Base-by-base conservation (phyloP, 2,113 vertebrate genomes). In the Eubucco bourcierii region DNA sequence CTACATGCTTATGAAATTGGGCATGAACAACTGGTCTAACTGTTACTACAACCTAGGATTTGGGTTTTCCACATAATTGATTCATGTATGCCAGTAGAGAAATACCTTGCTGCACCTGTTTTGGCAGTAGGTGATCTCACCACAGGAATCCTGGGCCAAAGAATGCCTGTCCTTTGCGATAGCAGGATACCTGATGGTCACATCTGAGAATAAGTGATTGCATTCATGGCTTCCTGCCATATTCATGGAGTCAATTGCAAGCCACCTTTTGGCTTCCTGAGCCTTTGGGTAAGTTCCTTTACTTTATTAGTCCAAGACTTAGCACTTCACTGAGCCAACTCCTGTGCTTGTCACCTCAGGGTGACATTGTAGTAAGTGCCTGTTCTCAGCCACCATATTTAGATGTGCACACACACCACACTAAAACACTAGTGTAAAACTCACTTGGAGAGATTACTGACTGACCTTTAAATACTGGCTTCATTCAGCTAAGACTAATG, bases 11-110 rank as follows among this genome's bases (percentile, higher is more conserved):
- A 24, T 12, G 15, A 15, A 58, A 44, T 59, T 23, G n/a, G 55
- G 13, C 21, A 61, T 27, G 11, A n/a, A 50, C 15, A 31, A 1
- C 3, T 2, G 33, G 20, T 27, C 68, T 61, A 12, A 17, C 21
- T 65, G 41, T 9, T 24, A 3, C 0, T 67, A 47, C 65, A 21
- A 16, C 15, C 29, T 64, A 55, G 11, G 28, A 9, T 33, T 33
- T 50, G 72, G 14, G 29, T 15, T 74, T 84, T 44, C 75, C 15
- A 3, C 18, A 0, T 6, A 10, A 2, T 0, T 52, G 24, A 5
- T 41, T 63, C 20, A 2, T 37, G 6, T 8, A 0, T 27, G 58
- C 34, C 58, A 20, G 27, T 0, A 37, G 59, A 76, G 53, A 5
- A n/a, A 6, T 12, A 12, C 3, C 8, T n/a, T 61, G 12, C 25